These are phyloP conservation scores for Acholoe squamosa DNA, from an alignment of 2,888 invertebrate genomes.

Conservation along the genomic window DNA sequence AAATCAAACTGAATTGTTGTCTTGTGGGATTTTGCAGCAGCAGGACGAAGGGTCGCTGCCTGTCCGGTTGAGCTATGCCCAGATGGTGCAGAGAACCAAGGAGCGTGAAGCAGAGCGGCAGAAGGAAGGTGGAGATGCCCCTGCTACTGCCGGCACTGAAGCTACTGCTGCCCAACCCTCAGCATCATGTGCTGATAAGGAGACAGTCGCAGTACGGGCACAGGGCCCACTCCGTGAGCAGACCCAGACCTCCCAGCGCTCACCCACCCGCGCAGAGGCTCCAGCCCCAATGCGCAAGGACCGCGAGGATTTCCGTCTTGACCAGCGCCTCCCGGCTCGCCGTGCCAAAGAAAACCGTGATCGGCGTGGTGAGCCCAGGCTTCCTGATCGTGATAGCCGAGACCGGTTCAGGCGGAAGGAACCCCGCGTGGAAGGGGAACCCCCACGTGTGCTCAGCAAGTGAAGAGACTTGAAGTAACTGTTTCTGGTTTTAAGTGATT, in stretches of 20 bases:
- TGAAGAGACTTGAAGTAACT: conserved; percentile 4
- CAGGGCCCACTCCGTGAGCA: conserved; percentile 42
- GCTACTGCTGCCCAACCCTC: neutral
- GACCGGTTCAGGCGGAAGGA: conserved; percentile 42
- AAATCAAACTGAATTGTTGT: neutral
- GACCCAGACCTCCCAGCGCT: conserved; percentile 44
- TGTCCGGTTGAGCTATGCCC: conserved; percentile 68
- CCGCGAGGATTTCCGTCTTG: conserved; percentile 61
- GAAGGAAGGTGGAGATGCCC: neutral
- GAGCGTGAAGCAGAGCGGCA: conserved; percentile 61
- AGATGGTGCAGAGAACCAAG: conserved; percentile 69
- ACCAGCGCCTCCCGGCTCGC: conserved; percentile 90
- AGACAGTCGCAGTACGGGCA: neutral
- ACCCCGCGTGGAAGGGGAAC: neutral
- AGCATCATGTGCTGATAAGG: neutral
- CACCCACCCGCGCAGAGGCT: conserved; percentile 32
- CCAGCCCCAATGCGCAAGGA: conserved; percentile 48
- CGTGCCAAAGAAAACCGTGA: conserved; percentile 95
- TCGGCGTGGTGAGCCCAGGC: conserved; percentile 69
- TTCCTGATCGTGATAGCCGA: conserved; percentile 29
- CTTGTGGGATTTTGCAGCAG: neutral
- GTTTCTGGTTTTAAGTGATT: neutral
- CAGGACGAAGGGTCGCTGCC: conserved; percentile 25
- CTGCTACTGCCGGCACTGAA: neutral
- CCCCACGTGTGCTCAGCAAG: conserved; percentile 53